A percentile compares a stretch with the other conserved stretches of the same genome.
Conservation (phyloP, 2,113 vertebrate species). For the Sander vitreus region DNA sequence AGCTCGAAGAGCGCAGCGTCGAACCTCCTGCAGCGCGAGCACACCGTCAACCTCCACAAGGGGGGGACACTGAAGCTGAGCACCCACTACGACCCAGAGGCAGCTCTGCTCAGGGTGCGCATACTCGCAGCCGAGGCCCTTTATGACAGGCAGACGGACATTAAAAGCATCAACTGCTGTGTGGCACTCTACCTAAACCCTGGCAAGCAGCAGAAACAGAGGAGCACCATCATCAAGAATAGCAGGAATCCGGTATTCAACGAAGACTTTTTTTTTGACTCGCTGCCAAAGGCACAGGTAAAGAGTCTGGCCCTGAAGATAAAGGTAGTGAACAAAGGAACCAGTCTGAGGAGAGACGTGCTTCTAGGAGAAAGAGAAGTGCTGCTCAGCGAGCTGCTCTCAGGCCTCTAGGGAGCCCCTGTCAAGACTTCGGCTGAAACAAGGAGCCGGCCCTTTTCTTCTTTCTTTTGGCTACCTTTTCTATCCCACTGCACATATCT, state of each 20-base stretch:
- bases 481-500: slow-evolving; percentile 27
- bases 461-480: slow-evolving; percentile 14
- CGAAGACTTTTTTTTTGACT: slow-evolving; percentile 98
- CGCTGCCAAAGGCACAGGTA: slow-evolving; percentile 87
- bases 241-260: slow-evolving; percentile 96
- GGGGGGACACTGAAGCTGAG: slow-evolving; percentile 89
- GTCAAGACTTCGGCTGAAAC: slow-evolving; percentile 51
- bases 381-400: slow-evolving; percentile 89
- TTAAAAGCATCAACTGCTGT: slow-evolving; percentile 95
- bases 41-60: slow-evolving; percentile 87
- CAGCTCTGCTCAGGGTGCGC: slow-evolving; percentile 88
- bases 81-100: slow-evolving; percentile 90
- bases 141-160: slow-evolving; percentile 89
- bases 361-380: slow-evolving; percentile 94
- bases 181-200: slow-evolving; percentile 94
- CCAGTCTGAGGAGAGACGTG: slow-evolving; percentile 94
- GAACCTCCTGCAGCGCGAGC: slow-evolving; percentile 82
- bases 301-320: slow-evolving; percentile 93
- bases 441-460: slow-evolving; percentile 37
- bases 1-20: slow-evolving; percentile 16
- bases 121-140: slow-evolving; percentile 90
- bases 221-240: slow-evolving; percentile 97
- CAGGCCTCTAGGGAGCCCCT: slow-evolving; percentile 75
- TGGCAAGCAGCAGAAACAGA: slow-evolving; percentile 96
- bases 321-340: slow-evolving; percentile 97